These are phyloP conservation scores for western clawed frog (Xenopus tropicalis) DNA, from an alignment of 2,113 vertebrate genomes.

Conservation along the genomic window UCB_Xtro_10.0 CM004451.2:90631001-90631500, in stretches of 20 bases:
- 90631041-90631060: constrained; percentile 1
- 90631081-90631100: constrained; percentile 10
- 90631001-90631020: neutral
- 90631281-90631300: too few species aligned
- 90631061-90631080: constrained; percentile 20
- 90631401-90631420: too few species aligned
- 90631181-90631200: neutral
- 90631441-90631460: too few species aligned
- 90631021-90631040: neutral
- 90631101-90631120: constrained; percentile 13
- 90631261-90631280: neutral
- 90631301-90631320: too few species aligned
- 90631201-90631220: neutral
- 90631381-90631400: too few species aligned
- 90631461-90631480: too few species aligned
- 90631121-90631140: neutral
- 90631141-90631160: neutral
- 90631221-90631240: neutral
- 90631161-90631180: neutral
- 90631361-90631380: too few species aligned
- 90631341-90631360: too few species aligned
- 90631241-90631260: neutral
- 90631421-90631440: too few species aligned
- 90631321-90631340: too few species aligned
- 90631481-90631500: too few species aligned